Conservation (phyloP, 1,140 invertebrate genomes). For the Heliothis virescens region DNA sequence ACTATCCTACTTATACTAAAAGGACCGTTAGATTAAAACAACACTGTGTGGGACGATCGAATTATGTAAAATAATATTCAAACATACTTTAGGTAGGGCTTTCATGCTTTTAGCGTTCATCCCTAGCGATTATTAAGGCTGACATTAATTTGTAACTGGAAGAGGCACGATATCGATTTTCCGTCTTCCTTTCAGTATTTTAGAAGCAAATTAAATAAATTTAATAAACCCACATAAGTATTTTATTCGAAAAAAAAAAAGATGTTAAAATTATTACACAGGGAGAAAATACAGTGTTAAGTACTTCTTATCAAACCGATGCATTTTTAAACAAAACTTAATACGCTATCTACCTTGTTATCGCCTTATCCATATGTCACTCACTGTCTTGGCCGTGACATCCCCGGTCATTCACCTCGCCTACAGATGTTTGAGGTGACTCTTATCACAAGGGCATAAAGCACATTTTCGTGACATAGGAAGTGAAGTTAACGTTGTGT, state of each 20-base stretch:
- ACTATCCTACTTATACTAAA: neutral
- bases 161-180: neutral
- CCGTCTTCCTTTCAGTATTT: neutral
- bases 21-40: too few species aligned
- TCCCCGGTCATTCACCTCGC: conserved; percentile 75
- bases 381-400: conserved; percentile 73
- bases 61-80: neutral
- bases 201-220: too few species aligned
- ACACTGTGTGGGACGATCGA: neutral
- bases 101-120: neutral
- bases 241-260: neutral
- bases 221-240: neutral
- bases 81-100: neutral
- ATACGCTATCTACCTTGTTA: too few species aligned
- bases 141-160: neutral
- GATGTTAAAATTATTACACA: neutral
- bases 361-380: conserved; percentile 49
- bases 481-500: conserved; percentile 7
- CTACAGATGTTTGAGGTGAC: conserved; percentile 74
- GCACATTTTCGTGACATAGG: conserved; percentile 39
- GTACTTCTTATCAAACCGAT: conserved; percentile 2
- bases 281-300: neutral
- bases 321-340: conserved; percentile 10
- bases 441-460: conserved; percentile 50
- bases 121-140: neutral